phyloP scores from a whole-genome alignment of 1,140 invertebrate genomes.

The Lepidurus apus region DNA sequence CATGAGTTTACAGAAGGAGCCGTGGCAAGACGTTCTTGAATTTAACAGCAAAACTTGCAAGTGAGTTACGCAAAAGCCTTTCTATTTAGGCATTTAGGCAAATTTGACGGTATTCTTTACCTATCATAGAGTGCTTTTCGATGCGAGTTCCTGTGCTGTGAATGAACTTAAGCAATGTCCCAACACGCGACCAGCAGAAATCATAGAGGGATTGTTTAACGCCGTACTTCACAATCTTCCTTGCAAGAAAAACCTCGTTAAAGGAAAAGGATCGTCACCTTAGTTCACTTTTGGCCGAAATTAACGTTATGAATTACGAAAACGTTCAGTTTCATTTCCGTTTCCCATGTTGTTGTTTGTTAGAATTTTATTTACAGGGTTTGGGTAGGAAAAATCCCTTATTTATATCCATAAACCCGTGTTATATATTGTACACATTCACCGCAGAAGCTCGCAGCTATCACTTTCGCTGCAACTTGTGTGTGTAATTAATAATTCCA shows the following conservation, averaged over 20 bases:
- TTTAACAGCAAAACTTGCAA: background rate
- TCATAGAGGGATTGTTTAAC: background rate
- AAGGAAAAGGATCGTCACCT: background rate
- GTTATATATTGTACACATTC: no score
- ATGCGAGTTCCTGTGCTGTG: background rate
- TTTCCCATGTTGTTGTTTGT: no score
- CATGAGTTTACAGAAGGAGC: background rate
- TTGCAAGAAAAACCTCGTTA: background rate
- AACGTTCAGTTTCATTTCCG: no score
- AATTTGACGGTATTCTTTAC: background rate
- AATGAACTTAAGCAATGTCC: background rate
- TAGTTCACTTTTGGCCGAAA: no score
- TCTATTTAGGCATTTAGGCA: background rate
- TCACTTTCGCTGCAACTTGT: no score
- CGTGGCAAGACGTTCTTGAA: background rate
- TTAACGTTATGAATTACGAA: no score
- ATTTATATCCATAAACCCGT: no score
- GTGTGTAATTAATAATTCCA: no score
- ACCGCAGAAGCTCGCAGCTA: no score
- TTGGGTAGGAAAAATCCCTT: no score
- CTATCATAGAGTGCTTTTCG: background rate
- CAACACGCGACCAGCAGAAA: background rate
- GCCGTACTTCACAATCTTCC: background rate
- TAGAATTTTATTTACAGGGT: no score
- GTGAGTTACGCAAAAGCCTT: background rate